Evolutionary conservation across 2,797 vertebrate genomes (phyloP), one percentile per base, ranked within the genome.

Genomic region (Centropyge bicolor): DNA sequence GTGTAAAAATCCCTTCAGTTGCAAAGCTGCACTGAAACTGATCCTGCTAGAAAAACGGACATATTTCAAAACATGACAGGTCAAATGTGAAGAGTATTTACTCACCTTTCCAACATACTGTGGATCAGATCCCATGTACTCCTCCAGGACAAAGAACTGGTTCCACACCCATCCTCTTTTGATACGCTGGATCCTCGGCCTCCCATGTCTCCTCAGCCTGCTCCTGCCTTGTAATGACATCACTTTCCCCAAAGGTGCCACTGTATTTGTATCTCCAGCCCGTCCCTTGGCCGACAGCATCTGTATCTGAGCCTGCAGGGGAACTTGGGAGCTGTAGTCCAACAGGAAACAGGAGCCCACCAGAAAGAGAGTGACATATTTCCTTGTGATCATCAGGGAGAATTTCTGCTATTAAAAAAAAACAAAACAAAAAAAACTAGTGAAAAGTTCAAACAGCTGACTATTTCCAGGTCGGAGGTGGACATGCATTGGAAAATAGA

Each of bases 151-250:
- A 84, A 98, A 99, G 92, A 99, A 98, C 0, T 98, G 97, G 93
- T 99, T 98, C 97, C 97, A 98, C 70, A 98, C 97, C 97, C 97
- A 99, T 87, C 97, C 97, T 91, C 97, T 94, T 83, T 97, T 97
- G 88, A 97, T 97, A 75, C 98, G 92, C 64, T 97, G 96, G 72
- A 86, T 85, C 80, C 92, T 93, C 2, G 88, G 85, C 35, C 75
- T 82, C 22, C 88, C 81, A 2, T 84, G 87, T 74, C 88, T 91
- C 79, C 82, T 75, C 7, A 70, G 74, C 56, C 86, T 85, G 55
- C 36, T 92, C 74, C 80, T 89, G 43, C 83, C 93, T 43, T 81
- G 65, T 1, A n/a, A 22, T 6, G 65, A 40, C 9, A 40, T 59
- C 40, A n/a, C 63, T 8, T 72, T 52, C 5, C n/a, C 57, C 0